Percentiles rank a stretch among this genome's conserved stretches.
These are phyloP conservation scores for Podarcis muralis DNA, from an alignment of 2,113 vertebrate genomes.

Conservation along the genomic window DNA sequence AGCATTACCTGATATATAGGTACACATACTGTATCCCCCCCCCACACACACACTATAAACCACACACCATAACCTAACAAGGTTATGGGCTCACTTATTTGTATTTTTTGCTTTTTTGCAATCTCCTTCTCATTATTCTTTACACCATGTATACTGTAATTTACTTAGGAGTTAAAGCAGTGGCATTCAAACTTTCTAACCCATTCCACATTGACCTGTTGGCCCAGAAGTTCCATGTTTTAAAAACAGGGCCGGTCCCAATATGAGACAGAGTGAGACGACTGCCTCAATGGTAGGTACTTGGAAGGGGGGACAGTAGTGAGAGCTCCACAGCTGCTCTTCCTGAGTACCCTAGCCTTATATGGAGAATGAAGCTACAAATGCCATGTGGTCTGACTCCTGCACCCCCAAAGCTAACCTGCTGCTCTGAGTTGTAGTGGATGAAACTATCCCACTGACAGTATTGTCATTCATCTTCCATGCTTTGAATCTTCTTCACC, in stretches of 20 bases:
- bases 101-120: neutral
- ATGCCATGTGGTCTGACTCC: too few species aligned
- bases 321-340: too few species aligned
- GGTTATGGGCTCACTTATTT: neutral
- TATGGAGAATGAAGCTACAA: too few species aligned
- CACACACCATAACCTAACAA: neutral
- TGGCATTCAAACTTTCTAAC: neutral
- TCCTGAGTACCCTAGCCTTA: too few species aligned
- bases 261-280: too few species aligned
- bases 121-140: neutral
- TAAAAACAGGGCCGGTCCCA: neutral
- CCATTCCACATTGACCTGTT: neutral
- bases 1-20: neutral
- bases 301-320: too few species aligned
- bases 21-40: neutral
- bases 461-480: too few species aligned
- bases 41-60: neutral
- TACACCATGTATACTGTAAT: neutral
- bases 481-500: too few species aligned
- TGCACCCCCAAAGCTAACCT: too few species aligned
- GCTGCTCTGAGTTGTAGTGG: too few species aligned
- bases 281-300: too few species aligned
- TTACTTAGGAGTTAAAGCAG: neutral
- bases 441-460: too few species aligned
- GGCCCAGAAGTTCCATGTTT: neutral